Conservation (phyloP, 2,888 invertebrate genomes). For the Stenurella melanura region DNA sequence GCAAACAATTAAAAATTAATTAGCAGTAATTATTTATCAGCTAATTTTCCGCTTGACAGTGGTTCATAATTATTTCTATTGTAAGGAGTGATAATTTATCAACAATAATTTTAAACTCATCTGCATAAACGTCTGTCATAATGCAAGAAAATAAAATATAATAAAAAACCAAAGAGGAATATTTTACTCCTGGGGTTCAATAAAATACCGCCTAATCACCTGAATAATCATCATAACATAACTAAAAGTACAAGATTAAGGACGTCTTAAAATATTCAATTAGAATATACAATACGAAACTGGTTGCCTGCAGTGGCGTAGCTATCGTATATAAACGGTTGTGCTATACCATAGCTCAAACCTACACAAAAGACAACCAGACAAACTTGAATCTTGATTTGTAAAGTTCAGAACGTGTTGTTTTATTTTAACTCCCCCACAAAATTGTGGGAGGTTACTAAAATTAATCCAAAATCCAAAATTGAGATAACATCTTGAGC, state of each 20-base stretch:
- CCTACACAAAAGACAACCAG: too few species aligned
- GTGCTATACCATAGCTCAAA: too few species aligned
- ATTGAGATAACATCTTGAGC: too few species aligned
- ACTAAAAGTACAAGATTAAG: slow-evolving; percentile 41
- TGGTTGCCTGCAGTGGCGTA: too few species aligned
- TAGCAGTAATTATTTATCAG: slow-evolving; percentile 13
- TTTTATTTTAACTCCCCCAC: too few species aligned
- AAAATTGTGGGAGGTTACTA: too few species aligned
- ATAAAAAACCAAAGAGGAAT: slow-evolving; percentile 17
- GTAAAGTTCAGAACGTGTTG: too few species aligned
- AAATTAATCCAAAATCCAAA: too few species aligned
- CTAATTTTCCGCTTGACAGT: slow-evolving; percentile 17
- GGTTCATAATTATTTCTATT: neutral
- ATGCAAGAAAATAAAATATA: slow-evolving; percentile 9
- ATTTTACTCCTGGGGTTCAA: slow-evolving; percentile 24
- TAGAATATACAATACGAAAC: slow-evolving; percentile 19
- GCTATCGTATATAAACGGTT: too few species aligned
- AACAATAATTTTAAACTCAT: slow-evolving; percentile 4
- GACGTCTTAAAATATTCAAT: slow-evolving; percentile 42
- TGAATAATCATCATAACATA: slow-evolving; percentile 36
- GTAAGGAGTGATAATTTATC: slow-evolving; percentile 4
- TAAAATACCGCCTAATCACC: slow-evolving; percentile 40
- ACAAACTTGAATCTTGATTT: too few species aligned
- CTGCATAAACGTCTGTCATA: slow-evolving; percentile 12
- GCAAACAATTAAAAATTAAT: slow-evolving; percentile 4